Evolutionary conservation across 2,888 invertebrate genomes (phyloP).

Genomic region (Pteria penguin): DNA sequence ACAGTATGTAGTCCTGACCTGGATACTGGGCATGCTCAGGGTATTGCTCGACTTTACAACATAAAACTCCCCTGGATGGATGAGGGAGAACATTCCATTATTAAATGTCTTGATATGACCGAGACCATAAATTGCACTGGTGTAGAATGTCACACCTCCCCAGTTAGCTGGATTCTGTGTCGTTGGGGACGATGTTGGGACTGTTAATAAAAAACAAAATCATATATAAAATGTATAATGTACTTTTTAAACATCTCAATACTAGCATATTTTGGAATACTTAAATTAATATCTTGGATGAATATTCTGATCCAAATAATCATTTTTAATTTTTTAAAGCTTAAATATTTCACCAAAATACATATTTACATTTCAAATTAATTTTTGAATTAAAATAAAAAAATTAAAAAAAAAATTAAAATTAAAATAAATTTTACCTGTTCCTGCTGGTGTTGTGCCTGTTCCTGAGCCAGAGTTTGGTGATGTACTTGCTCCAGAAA

Average conservation of each 20-base stretch:
- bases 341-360: no score
- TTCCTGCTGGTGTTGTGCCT: background rate
- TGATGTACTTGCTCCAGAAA: background rate
- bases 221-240: no score
- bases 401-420: no score
- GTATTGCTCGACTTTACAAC: conserved; percentile 20
- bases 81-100: conserved; percentile 37
- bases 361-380: no score
- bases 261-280: no score
- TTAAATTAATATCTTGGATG: no score
- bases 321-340: no score
- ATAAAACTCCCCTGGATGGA: conserved; percentile 47
- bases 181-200: background rate
- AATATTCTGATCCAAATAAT: no score
- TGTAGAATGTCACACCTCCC: conserved; percentile 1
- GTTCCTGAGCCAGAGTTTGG: background rate
- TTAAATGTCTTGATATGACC: conserved; percentile 44
- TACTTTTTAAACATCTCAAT: no score
- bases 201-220: no score
- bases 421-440: no score
- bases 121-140: conserved; percentile 46
- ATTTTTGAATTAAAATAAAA: no score
- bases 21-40: conserved; percentile 32
- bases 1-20: conserved; percentile 44
- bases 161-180: background rate